These are phyloP conservation scores for Choristoneura fumiferana DNA, from an alignment of 1,140 invertebrate species.

Conservation along the genomic window DNA sequence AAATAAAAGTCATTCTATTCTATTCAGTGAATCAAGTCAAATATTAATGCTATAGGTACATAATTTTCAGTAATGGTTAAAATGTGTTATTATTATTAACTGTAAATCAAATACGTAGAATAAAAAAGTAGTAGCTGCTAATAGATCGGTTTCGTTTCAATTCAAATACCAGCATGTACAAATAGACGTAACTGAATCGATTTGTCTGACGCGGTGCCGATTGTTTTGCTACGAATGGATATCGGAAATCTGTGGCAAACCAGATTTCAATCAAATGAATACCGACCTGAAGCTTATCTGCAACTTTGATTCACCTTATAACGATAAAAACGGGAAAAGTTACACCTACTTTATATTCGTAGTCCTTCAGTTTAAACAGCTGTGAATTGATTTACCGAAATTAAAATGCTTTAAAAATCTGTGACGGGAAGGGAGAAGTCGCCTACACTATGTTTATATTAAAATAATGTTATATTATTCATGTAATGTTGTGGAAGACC, in stretches of 20 bases:
- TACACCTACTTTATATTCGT: too few species aligned
- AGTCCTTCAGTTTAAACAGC: too few species aligned
- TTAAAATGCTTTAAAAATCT: too few species aligned
- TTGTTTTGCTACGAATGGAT: constrained; percentile 38
- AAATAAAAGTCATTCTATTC: too few species aligned
- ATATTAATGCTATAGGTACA: too few species aligned
- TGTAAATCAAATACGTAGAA: neutral
- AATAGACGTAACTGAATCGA: constrained; percentile 20
- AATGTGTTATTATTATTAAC: too few species aligned
- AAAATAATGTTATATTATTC: constrained; percentile 49
- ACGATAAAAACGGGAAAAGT: too few species aligned
- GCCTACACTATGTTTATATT: constrained; percentile 18
- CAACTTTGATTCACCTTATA: too few species aligned
- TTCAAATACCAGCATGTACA: constrained; percentile 19
- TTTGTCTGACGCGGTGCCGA: constrained; percentile 25
- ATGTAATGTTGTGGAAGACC: too few species aligned
- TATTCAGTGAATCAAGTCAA: too few species aligned
- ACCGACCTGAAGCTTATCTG: constrained; percentile 7
- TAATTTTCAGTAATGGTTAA: too few species aligned
- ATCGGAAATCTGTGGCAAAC: constrained; percentile 18
- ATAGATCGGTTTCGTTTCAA: constrained; percentile 20
- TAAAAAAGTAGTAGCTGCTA: neutral
- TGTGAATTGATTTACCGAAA: too few species aligned
- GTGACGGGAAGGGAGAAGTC: neutral
- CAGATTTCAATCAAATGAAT: constrained; percentile 40